Conservation (phyloP, 2,797 vertebrate species). For the Crax fasciolata region DNA sequence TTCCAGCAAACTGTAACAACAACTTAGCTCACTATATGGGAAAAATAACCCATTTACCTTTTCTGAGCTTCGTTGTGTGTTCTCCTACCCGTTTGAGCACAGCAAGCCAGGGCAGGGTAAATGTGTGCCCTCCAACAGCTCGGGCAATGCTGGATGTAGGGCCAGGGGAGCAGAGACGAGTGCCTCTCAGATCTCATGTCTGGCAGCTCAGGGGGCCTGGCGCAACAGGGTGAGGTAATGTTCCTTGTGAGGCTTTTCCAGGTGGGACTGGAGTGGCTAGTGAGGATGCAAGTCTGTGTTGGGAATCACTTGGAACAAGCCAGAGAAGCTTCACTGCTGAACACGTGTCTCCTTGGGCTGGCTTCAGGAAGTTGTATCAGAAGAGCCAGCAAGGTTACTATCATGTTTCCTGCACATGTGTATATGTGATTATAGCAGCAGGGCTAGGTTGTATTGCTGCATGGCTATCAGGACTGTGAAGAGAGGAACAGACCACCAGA, state of each 20-base stretch:
- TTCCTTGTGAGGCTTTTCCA: not conserved
- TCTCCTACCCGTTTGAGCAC: too few relatives aligned
- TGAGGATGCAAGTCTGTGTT: not conserved
- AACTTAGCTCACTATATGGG: too few relatives aligned
- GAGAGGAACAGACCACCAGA: not conserved
- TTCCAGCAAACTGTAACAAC: too few relatives aligned
- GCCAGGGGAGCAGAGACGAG: not conserved
- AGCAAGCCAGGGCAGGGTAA: too few relatives aligned
- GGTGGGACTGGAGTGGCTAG: not conserved
- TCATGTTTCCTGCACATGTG: not conserved
- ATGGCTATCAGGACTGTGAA: not conserved
- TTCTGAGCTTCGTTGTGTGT: too few relatives aligned
- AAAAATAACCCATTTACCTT: too few relatives aligned
- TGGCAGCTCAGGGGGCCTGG: not conserved
- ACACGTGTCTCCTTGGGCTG: accelerated
- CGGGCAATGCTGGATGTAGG: not conserved
- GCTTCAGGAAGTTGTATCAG: not conserved
- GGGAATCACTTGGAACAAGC: not conserved
- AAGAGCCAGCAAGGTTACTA: not conserved
- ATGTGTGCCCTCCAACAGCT: not conserved
- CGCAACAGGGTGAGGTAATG: not conserved
- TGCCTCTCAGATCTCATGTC: accelerated
- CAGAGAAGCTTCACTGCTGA: too few relatives aligned
- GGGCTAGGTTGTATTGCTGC: not conserved
- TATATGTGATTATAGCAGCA: not conserved